Percentiles rank a stretch among this genome's conserved stretches.
Conservation (phyloP, 2,888 invertebrate genomes). For the Aphidoletes aphidimyza region DNA sequence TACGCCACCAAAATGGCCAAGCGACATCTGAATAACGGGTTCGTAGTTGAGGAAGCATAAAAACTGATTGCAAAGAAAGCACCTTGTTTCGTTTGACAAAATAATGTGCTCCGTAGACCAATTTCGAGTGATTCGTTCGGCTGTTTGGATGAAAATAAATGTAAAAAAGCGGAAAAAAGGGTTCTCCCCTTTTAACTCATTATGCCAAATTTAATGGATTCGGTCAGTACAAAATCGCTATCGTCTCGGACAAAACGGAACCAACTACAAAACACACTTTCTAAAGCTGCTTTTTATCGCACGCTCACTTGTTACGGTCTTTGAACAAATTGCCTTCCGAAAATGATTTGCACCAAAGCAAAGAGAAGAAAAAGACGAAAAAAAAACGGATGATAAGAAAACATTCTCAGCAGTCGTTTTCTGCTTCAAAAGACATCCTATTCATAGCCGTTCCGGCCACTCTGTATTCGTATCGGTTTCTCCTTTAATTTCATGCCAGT, state of each 20-base stretch:
- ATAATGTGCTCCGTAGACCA: background rate
- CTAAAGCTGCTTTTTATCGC: background rate
- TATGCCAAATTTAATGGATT: constrained; percentile 40
- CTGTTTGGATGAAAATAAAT: background rate
- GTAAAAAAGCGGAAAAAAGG: constrained; percentile 13
- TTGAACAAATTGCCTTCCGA: constrained; percentile 23
- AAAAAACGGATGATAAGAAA: background rate
- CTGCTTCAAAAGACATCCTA: constrained; percentile 7
- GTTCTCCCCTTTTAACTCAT: constrained; percentile 12
- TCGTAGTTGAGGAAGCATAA: background rate
- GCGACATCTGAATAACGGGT: constrained; percentile 3
- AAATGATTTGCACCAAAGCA: constrained; percentile 10
- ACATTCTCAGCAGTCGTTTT: constrained; percentile 1
- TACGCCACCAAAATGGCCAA: background rate
- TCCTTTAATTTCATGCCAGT: background rate
- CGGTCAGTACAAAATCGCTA: background rate
- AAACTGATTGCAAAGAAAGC: constrained; percentile 36
- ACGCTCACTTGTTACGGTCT: constrained; percentile 33
- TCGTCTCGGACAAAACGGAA: constrained; percentile 17
- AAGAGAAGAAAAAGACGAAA: too few relatives aligned
- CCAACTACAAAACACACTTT: constrained; percentile 1
- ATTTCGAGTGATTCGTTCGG: background rate
- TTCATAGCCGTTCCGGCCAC: too few relatives aligned
- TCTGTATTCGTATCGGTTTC: too few relatives aligned
- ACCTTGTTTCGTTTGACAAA: constrained; percentile 34